Conservation (phyloP, 1,140 invertebrate genomes). For the Episyrphus balteatus region DNA sequence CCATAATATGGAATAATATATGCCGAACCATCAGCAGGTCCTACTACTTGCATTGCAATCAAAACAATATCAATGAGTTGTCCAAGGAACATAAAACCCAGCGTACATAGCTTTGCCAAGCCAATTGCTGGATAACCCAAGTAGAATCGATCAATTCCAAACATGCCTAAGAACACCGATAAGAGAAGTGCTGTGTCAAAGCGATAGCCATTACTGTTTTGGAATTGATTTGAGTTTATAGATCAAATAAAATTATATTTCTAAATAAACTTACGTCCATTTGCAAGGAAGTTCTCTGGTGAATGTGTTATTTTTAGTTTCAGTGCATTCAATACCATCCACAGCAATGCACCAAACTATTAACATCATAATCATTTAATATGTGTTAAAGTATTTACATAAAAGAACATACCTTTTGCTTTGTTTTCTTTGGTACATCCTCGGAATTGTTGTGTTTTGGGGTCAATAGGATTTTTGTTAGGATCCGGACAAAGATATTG, state of each 20-base stretch:
- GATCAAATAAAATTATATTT: neutral
- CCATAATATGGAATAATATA: conserved; percentile 93
- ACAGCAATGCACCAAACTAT: conserved; percentile 72
- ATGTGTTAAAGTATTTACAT: conserved; percentile 1
- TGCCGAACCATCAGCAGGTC: conserved; percentile 91
- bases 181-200: conserved; percentile 85
- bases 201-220: conserved; percentile 76
- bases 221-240: neutral
- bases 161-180: conserved; percentile 93
- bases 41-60: conserved; percentile 82
- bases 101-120: conserved; percentile 84
- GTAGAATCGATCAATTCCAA: conserved; percentile 95
- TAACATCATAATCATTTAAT: conserved; percentile 22
- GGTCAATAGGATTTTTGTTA: conserved; percentile 67
- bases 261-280: conserved; percentile 72
- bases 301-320: conserved; percentile 69
- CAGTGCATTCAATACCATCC: conserved; percentile 69
- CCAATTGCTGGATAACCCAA: conserved; percentile 93
- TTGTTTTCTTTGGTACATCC: conserved; percentile 70
- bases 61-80: conserved; percentile 91
- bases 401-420: conserved; percentile 50
- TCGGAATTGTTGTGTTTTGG: conserved; percentile 75
- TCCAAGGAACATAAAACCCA: conserved; percentile 94
- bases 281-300: conserved; percentile 74
- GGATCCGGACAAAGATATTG: conserved; percentile 81